These are phyloP conservation scores for Lutjanus argentimaculatus DNA, from an alignment of 2,797 vertebrate genomes.

Conservation along the genomic window DNA sequence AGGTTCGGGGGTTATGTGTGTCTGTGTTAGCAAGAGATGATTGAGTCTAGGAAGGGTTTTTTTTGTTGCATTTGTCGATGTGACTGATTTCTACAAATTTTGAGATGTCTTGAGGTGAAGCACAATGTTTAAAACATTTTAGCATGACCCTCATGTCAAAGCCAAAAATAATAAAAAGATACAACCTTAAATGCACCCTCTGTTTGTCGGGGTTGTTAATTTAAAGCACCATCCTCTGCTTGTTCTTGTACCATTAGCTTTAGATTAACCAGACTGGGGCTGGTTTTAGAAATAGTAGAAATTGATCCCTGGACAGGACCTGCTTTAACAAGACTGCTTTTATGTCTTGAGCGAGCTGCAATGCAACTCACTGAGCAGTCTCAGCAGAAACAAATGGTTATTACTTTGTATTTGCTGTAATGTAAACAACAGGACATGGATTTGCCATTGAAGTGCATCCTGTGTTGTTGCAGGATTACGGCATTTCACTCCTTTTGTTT, in stretches of 20 bases:
- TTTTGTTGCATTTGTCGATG: slow-evolving; percentile 17
- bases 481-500: slow-evolving; percentile 36
- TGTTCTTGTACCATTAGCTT: slow-evolving; percentile 1
- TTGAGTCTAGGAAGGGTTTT: background rate
- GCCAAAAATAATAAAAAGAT: slow-evolving; percentile 36
- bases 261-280: slow-evolving; percentile 2
- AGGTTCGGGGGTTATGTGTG: slow-evolving; percentile 35
- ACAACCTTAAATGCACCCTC: slow-evolving; percentile 6
- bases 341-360: slow-evolving; percentile 25
- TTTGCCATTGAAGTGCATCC: slow-evolving; percentile 47
- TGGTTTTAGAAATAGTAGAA: slow-evolving; percentile 12
- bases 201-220: slow-evolving; percentile 12
- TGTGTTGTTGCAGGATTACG: slow-evolving; percentile 31
- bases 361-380: slow-evolving; percentile 12
- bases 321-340: slow-evolving; percentile 20
- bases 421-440: slow-evolving; percentile 46
- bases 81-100: slow-evolving; percentile 31
- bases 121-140: slow-evolving; percentile 47
- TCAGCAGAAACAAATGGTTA: slow-evolving; percentile 42
- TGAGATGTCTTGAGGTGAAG: slow-evolving; percentile 48
- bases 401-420: slow-evolving; percentile 22
- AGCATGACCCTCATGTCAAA: slow-evolving; percentile 54
- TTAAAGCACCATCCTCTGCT: slow-evolving; percentile 7
- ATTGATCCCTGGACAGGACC: slow-evolving; percentile 11
- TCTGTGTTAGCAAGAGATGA: slow-evolving; percentile 25